Base-by-base conservation (phyloP, 2,797 vertebrate species). In the Avahi laniger region DNA sequence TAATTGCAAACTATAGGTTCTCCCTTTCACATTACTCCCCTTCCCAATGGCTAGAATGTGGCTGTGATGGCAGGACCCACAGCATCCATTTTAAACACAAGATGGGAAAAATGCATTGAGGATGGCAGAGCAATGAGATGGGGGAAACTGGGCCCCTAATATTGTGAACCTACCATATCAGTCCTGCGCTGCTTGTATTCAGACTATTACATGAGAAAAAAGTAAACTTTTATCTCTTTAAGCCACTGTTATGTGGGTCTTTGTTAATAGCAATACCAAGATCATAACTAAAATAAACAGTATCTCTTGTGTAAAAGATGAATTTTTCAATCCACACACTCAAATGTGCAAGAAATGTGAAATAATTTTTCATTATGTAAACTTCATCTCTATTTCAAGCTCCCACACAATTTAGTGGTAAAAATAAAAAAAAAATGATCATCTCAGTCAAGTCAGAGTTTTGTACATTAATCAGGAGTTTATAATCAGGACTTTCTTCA, bases 301-400 rank as follows among this genome's bases (percentile, higher is more conserved):
- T n/a, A 73, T 24, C 1, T 69, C 54, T 84, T 78, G 57, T 30
- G 15, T 70, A 89, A 79, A 12, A 78, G 38, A 11, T 50, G 5
- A 86, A 94, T 83, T 83, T 95, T 73, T 85, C 14, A 70, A 59
- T 52, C 24, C 30, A 65, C 15, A n/a, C 18, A 65, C 15, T 73
- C 30, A 91, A 94, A 59, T 52, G 1, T 86, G 15, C 2, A 91
- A 78, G 18, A 95, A 89, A 85, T 63, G 9, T 57, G 22, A 72
- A 41, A 76, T 75, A 33, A 50, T 28, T 82, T 89, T 89, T 93
- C 22, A 48, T 85, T 81, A 67, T 43, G 35, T 69, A 54, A 78
- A 54, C 15, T 83, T 83, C 75, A 90, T 80, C 76, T 95, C 70
- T 61, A 41, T 92, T 89, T 94, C 67, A 92, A 97, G 63, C 43